Evolutionary conservation across 1,140 invertebrate species (phyloP), one percentile per base, ranked within the genome.

Genomic region (Saccostrea cuccullata): DNA sequence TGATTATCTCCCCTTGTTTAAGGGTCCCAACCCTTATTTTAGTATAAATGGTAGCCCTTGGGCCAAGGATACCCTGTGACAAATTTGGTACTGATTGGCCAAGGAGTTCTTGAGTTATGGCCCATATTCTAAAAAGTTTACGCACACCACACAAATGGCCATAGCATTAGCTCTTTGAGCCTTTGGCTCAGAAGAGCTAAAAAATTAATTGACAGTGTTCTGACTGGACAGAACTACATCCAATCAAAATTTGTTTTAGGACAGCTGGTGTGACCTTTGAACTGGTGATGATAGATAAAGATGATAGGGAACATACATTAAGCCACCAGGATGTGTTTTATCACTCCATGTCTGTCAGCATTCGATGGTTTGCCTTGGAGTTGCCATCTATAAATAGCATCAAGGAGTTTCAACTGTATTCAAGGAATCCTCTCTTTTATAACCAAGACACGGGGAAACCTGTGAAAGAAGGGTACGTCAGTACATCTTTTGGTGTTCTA

Each of bases 371-470:
- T 85, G 86, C 88, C 23, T 88, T 94, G 30, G 64, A 89, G 47
- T 88, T 89, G 60, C 89, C 91, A 13, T 73, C 91, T 9, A 23
- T 93, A 12, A 85, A 73, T 20, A 55, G 70, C 30, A 90, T 93
- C 13, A 89, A 89, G 55, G 73, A 90, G 17, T 20, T 94, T 12
- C 87, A 82, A 23, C 73, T 94, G 2, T 89, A 91, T 85, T 88
- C 92, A 12, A 86, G 91, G 47, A 92, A 92, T 86, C 93, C 93
- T 0, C 82, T 94, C 17, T 93, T 94, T 86, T 92, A 91, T 90
- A 89, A 91, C 67, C 70, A 60, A 47, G 87, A 86, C 13, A 87
- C 90, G 40, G 92, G 91, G 23, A 88, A 87, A 40, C 90, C 89
- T 20, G 55, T 92, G 4, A 73, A 30, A 30, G 91, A 92, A 86